Evolutionary conservation across 2,888 invertebrate species (phyloP), one percentile per base, ranked within the genome.

Genomic region (Callosobruchus maculatus): DNA sequence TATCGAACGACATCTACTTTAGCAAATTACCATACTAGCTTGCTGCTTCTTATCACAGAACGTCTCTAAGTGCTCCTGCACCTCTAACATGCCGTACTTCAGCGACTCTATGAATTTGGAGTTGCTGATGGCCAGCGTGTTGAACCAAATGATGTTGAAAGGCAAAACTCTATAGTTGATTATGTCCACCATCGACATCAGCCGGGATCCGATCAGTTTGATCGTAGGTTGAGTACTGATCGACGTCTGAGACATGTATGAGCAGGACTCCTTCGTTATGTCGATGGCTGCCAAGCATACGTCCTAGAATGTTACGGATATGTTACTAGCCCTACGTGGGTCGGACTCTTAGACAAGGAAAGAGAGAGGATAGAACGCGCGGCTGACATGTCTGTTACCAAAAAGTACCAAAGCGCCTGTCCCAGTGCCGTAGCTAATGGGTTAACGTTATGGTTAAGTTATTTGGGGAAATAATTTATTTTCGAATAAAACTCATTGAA

Each of bases 1-100:
- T 49, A 49, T 49, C 49, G 49, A 49, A 49, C 49, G 1, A 13
- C 49, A 13, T 68, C 68, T 13, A 13, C 22, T 2, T 4, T 66
- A 72, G 20, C 70, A 66, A 72, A 21, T 83, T 85, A 95, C 95
- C 91, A 95, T 94, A 0, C 92, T 88, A 0, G 95, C 94, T 83
- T 97, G 96, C 84, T 98, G 97, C 81, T 95, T 93, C 75, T 96
- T 92, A 86, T 98, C 97, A 80, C 96, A 93, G 86, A 96, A 97
- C 0, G 97, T 98, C 86, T 98, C 98, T 79, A 97, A 91, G 86
- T 98, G 98, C 83, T 98, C 98, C 82, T 97, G 95, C 79, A 98
- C 93, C 86, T 98, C 97, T 67, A 98, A 89, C 83, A 97, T 93
- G 78, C 95, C 94, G 86, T 95, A 97, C 72, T 96, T 92, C 73